phyloP scores from a whole-genome alignment of 2,888 invertebrate genomes.

The Drosophila pseudotalamancana region DNA sequence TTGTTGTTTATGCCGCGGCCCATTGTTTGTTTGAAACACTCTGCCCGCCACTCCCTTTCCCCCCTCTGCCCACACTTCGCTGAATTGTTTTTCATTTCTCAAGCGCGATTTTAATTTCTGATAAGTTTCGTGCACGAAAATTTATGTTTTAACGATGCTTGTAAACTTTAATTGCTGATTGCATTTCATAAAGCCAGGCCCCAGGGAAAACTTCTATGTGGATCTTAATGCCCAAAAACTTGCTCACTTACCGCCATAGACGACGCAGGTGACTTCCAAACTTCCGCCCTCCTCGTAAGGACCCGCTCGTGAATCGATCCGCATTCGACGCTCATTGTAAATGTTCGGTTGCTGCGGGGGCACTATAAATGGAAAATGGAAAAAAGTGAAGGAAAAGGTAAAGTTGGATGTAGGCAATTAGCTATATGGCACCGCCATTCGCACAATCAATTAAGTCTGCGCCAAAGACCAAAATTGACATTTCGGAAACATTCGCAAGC shows the following conservation, averaged over 20 bases:
- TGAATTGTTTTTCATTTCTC: constrained; percentile 31
- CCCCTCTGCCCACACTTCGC: neutral
- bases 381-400: neutral
- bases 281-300: constrained; percentile 90
- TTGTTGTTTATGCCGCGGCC: constrained; percentile 52
- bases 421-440: constrained; percentile 8
- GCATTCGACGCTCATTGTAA: constrained; percentile 88
- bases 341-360: constrained; percentile 89
- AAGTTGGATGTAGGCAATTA: constrained; percentile 1
- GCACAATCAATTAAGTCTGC: constrained; percentile 13
- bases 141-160: constrained; percentile 61
- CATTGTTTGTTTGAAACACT: constrained; percentile 45
- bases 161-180: constrained; percentile 61
- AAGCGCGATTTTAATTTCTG: constrained; percentile 63
- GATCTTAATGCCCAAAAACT: neutral
- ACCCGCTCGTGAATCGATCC: constrained; percentile 87
- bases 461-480: constrained; percentile 12
- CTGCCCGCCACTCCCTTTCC: neutral
- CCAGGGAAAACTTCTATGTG: constrained; percentile 14
- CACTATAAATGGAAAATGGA: constrained; percentile 84
- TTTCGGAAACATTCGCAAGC: constrained; percentile 17
- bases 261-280: constrained; percentile 89
- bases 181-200: constrained; percentile 20
- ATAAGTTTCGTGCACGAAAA: constrained; percentile 56
- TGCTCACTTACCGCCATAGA: constrained; percentile 88